Percentiles rank a stretch among this genome's conserved stretches.
These are phyloP conservation scores for Ichneumon xanthorius DNA, from an alignment of 2,888 invertebrate species.

Conservation along the genomic window DNA sequence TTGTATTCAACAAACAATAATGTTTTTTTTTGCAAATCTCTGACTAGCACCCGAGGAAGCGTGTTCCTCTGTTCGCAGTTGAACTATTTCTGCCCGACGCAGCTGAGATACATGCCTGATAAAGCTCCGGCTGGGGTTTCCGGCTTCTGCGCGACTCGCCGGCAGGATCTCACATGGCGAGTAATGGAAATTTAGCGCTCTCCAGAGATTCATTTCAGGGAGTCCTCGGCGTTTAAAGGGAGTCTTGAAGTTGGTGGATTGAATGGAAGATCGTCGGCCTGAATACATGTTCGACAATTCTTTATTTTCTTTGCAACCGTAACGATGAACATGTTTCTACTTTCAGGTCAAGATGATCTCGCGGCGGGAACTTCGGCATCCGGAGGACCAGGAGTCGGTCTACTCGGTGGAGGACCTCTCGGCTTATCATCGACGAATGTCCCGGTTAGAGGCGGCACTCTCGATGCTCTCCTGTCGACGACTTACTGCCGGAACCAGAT, in stretches of 20 bases:
- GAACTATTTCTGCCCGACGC: constrained; percentile 76
- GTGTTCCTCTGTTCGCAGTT: constrained; percentile 63
- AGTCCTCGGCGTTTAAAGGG: background rate
- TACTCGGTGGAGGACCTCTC: constrained; percentile 63
- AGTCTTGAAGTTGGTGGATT: background rate
- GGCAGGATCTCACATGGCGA: constrained; percentile 47
- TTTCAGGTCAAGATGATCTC: constrained; percentile 77
- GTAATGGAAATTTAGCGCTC: background rate
- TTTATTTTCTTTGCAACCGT: background rate
- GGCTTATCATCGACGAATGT: constrained; percentile 69
- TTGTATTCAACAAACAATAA: background rate
- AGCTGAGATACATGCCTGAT: constrained; percentile 73
- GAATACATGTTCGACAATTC: background rate
- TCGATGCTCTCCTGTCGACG: constrained; percentile 94
- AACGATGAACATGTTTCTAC: constrained; percentile 2
- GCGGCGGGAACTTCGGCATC: constrained; percentile 74
- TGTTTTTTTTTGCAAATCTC: background rate
- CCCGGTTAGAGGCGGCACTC: constrained; percentile 87
- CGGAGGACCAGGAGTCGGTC: constrained; percentile 40
- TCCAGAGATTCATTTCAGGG: background rate
- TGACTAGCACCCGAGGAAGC: constrained; percentile 15
- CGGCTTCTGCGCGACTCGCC: constrained; percentile 76
- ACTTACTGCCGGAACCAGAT: constrained; percentile 97
- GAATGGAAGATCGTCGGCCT: background rate
- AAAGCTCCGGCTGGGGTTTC: constrained; percentile 73